Percentiles rank a stretch among this genome's conserved stretches.
These are phyloP conservation scores for Seira ritae DNA, from an alignment of 2,888 invertebrate genomes.

Conservation along the genomic window DNA sequence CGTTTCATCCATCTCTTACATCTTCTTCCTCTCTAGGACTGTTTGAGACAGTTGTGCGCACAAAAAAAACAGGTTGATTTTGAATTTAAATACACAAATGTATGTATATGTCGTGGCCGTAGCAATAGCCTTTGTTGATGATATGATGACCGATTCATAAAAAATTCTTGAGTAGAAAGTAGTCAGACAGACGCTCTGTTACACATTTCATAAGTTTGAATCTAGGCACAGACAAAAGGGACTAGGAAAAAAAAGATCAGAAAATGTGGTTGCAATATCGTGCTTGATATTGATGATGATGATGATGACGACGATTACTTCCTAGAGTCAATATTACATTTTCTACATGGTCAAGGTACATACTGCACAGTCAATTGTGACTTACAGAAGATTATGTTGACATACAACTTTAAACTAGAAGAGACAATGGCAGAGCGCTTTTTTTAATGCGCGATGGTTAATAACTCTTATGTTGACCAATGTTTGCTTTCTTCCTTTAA, in stretches of 20 bases:
- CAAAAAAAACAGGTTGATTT: neutral
- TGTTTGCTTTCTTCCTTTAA: neutral
- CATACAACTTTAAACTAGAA: neutral
- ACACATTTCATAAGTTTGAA: conserved; percentile 47
- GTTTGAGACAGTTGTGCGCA: conserved; percentile 10
- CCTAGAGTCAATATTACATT: no score
- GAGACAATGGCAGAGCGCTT: neutral
- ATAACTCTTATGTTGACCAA: conserved; percentile 11
- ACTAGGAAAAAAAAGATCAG: neutral
- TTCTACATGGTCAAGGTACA: neutral
- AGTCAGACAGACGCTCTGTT: conserved; percentile 38
- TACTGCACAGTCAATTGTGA: no score
- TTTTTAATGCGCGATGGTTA: neutral
- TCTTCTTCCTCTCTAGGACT: neutral
- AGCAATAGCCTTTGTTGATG: neutral
- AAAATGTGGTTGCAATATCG: neutral
- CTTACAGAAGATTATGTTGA: neutral
- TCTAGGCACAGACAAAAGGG: conserved; percentile 48
- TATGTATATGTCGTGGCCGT: neutral
- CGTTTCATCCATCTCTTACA: neutral
- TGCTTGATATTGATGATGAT: no score
- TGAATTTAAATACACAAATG: neutral
- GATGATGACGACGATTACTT: no score
- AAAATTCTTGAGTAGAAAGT: conserved; percentile 61
- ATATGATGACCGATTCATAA: neutral